Evolutionary conservation across 2,797 vertebrate species (phyloP).

Genomic region (Pseudotriccus pelzelni): DNA sequence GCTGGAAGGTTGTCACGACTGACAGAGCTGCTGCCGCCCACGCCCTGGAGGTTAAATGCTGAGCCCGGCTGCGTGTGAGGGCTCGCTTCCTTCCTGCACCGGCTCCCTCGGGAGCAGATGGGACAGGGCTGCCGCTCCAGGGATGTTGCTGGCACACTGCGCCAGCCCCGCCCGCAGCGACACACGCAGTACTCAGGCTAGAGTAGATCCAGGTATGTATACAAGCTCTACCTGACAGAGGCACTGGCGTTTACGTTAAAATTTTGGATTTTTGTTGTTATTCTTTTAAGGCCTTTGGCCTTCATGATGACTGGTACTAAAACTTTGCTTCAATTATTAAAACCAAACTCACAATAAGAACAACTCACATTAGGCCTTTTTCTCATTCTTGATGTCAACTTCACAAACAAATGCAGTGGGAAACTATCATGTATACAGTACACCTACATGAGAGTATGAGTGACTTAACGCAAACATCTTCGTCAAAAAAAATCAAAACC

Average conservation of each 20-base stretch:
- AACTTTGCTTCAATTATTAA: neutral
- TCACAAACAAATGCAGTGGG: neutral
- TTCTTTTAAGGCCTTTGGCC: neutral
- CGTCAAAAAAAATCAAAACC: neutral
- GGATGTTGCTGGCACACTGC: rapidly evolving
- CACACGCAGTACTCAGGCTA: rapidly evolving
- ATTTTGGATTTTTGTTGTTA: neutral
- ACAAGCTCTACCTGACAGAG: no score
- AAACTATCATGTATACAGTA: neutral
- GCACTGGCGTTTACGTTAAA: rapidly evolving
- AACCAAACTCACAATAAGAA: neutral
- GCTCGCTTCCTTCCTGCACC: neutral
- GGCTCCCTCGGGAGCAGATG: rapidly evolving
- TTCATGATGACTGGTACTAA: rapidly evolving
- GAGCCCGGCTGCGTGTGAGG: neutral
- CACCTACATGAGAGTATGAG: rapidly evolving
- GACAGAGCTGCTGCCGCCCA: rapidly evolving
- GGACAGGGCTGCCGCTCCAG: rapidly evolving
- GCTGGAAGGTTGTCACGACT: rapidly evolving
- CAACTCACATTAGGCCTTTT: neutral
- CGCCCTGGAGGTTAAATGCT: rapidly evolving
- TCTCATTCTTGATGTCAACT: neutral
- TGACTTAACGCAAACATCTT: neutral
- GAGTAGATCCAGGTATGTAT: rapidly evolving
- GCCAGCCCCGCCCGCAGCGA: neutral